Evolutionary conservation across 1,140 invertebrate genomes (phyloP), one percentile per base, ranked within the genome.

Genomic region (Euschistus heros): DNA sequence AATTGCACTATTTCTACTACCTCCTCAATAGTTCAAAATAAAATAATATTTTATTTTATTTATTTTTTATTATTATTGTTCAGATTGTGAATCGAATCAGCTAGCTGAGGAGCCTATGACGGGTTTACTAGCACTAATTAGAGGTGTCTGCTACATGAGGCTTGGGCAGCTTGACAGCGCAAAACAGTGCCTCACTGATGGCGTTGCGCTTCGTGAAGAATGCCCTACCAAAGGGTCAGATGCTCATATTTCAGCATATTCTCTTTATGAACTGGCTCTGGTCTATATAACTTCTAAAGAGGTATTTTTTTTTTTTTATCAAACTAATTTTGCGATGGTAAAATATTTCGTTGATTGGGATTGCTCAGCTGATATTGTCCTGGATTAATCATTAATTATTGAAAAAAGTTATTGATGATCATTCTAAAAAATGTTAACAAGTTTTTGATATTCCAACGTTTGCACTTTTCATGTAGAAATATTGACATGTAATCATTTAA

Each of bases 71-170:
- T 17, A 24, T n/a, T 50, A 15, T 7, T 8, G 15, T 26, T 64
- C 67, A 69, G 46, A 66, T 62, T 64, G 30, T 62, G 52, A 62
- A 62, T 14, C 63, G 62, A 30, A 42, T 54, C 63, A 44, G 14
- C 68, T 46, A 8, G 30, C 42, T 57, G 17, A 42, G 26, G 55
- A 42, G 47, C 46, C 24, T 47, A 27, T 44, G 42, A 13, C 8
- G 7, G 50, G 33, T 18, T 24, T 47, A n/a, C 54, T 22, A 37
- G 17, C 2, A 59, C 42, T 30, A 52, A 52, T 33, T 30, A 26
- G 42, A 50, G 24, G 52, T 26, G 54, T 57, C 4, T 57, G 54
- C 24, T 57, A 24, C 15, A 24, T 24, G 18, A 20, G 54, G 24
- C 24, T 57, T 4, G 24, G 24, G 14, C 18, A 57, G 6, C 24